Percentiles rank a stretch among this genome's conserved stretches.
These are phyloP conservation scores for Acanthococcus lagerstroemiae DNA, from an alignment of 2,888 invertebrate genomes.

Conservation along the genomic window DNA sequence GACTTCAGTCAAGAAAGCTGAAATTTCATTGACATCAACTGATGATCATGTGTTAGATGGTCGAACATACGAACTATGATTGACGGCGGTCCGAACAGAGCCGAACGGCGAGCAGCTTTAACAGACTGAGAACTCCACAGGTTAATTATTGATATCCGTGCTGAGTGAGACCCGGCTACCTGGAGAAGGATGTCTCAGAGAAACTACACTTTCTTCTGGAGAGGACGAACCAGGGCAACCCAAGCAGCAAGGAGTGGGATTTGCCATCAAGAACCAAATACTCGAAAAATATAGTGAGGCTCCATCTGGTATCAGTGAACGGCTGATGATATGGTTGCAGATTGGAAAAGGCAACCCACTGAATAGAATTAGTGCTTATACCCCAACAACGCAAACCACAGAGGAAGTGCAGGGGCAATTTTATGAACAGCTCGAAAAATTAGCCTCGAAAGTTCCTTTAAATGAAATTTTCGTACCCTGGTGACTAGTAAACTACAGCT, in stretches of 20 bases:
- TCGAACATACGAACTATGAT: not conserved
- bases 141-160: not conserved
- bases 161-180: not conserved
- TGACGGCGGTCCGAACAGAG: not conserved
- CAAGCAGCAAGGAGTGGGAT: not conserved
- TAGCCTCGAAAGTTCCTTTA: not conserved
- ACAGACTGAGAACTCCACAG: not conserved
- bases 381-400: not conserved
- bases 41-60: no score
- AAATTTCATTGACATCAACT: no score
- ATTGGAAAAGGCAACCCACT: not conserved
- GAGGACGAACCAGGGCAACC: not conserved
- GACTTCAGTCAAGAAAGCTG: no score
- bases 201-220: not conserved
- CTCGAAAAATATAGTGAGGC: not conserved
- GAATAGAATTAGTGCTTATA: not conserved
- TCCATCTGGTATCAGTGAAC: not conserved
- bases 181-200: not conserved
- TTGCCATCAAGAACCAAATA: not conserved
- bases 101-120: not conserved
- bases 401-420: not conserved
- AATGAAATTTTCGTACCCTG: no score
- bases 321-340: not conserved
- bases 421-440: not conserved
- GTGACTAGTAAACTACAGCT: no score